Percentiles rank a stretch among this genome's conserved stretches.
Conservation (phyloP, 2,797 vertebrate species). For the Sitta carolinensis region DNA sequence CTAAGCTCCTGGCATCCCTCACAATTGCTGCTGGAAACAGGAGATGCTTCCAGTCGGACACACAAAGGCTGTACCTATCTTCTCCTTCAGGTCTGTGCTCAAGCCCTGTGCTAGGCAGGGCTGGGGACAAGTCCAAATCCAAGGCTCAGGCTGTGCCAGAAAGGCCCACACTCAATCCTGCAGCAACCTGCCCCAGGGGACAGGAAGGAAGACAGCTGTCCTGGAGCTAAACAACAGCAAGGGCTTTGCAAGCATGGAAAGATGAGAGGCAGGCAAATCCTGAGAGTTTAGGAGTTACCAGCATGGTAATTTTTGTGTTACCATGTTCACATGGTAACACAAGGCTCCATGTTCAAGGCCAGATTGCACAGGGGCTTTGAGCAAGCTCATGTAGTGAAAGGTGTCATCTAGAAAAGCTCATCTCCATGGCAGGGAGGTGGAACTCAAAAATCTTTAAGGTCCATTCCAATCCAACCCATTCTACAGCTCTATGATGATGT, state of each 20-base stretch:
- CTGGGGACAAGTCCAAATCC: background rate
- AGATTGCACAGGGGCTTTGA: background rate
- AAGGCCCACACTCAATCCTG: background rate
- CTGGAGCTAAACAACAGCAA: background rate
- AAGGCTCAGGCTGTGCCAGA: background rate
- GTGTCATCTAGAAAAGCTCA: background rate
- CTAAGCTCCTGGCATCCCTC: background rate
- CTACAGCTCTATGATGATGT: background rate
- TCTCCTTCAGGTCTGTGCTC: background rate
- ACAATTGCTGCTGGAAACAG: background rate
- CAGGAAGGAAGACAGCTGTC: background rate
- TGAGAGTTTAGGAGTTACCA: background rate
- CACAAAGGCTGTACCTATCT: background rate
- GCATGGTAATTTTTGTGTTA: too few species aligned
- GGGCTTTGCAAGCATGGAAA: background rate
- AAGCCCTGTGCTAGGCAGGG: background rate
- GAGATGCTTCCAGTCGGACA: background rate
- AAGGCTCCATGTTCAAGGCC: background rate
- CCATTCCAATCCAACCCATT: background rate
- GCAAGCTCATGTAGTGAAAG: background rate
- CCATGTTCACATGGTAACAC: too few species aligned
- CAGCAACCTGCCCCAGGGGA: rapidly evolving
- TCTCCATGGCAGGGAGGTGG: background rate
- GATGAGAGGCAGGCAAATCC: background rate
- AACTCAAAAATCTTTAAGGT: background rate